These are phyloP conservation scores for Drosophila borborema DNA, from an alignment of 2,888 invertebrate genomes.

Conservation along the genomic window DNA sequence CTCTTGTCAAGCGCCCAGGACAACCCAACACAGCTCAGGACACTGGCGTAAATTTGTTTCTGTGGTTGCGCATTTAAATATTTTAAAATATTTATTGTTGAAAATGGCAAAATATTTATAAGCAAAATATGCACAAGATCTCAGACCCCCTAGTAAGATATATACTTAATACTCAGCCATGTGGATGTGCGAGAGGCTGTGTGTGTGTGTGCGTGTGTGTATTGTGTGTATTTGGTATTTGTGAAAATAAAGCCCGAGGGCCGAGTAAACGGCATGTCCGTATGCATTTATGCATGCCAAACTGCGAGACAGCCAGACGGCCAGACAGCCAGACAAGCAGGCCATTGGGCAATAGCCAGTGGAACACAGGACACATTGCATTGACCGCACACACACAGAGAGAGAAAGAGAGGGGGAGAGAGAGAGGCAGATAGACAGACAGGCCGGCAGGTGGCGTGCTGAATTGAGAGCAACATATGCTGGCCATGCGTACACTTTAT, in stretches of 20 bases:
- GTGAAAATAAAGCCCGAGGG: constrained; percentile 58
- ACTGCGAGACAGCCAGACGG: constrained; percentile 24
- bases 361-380: constrained; percentile 41
- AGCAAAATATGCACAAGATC: constrained; percentile 63
- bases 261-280: constrained; percentile 54
- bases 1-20: not conserved
- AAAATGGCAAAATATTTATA: constrained; percentile 73
- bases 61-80: constrained; percentile 67
- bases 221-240: constrained; percentile 56
- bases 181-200: not conserved
- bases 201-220: constrained; percentile 16
- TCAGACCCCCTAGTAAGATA: constrained; percentile 24
- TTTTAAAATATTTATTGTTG: constrained; percentile 73
- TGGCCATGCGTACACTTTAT: constrained; percentile 50
- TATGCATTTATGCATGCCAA: constrained; percentile 53
- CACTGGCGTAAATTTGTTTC: constrained; percentile 41
- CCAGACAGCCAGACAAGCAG: constrained; percentile 21
- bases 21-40: constrained; percentile 4
- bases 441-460: constrained; percentile 30
- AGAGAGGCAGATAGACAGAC: constrained; percentile 10
- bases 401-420: constrained; percentile 8
- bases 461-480: constrained; percentile 42
- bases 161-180: constrained; percentile 17
- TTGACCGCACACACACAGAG: constrained; percentile 10
- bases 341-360: constrained; percentile 22